phyloP scores from a whole-genome alignment of 1,140 invertebrate genomes.

The Lepidurus couesii region DNA sequence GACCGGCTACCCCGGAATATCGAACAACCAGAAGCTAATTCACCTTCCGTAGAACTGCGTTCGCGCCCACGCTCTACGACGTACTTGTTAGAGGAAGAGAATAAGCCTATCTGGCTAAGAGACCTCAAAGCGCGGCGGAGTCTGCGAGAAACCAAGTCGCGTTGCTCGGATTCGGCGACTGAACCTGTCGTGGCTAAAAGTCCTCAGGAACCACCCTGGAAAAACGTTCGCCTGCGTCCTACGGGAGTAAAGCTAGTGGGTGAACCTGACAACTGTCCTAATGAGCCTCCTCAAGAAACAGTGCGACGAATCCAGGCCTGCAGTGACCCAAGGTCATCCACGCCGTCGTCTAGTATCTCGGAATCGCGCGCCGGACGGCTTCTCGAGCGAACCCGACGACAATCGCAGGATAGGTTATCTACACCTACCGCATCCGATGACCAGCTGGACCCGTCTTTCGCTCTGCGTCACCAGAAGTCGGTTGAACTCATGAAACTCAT shows the following conservation, averaged over 20 bases:
- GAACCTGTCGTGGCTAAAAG: background rate
- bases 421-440: background rate
- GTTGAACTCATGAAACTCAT: conserved; percentile 32
- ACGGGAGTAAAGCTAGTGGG: conserved; percentile 7
- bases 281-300: background rate
- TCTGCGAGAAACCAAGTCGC: conserved; percentile 14
- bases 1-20: background rate
- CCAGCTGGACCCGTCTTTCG: background rate
- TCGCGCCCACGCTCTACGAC: conserved; percentile 28
- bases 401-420: background rate
- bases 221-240: conserved; percentile 27
- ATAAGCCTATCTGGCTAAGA: conserved; percentile 30
- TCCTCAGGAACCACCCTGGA: conserved; percentile 20
- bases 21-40: background rate
- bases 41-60: background rate
- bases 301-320: background rate
- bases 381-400: background rate
- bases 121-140: conserved; percentile 30
- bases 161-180: background rate
- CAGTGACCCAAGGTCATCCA: conserved; percentile 22
- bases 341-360: background rate
- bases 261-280: background rate
- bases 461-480: conserved; percentile 29
- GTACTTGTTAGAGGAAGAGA: conserved; percentile 29
- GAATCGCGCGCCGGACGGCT: background rate